Evolutionary conservation across 2,113 vertebrate species (phyloP).

Genomic region (Synodontis membranacea): DNA sequence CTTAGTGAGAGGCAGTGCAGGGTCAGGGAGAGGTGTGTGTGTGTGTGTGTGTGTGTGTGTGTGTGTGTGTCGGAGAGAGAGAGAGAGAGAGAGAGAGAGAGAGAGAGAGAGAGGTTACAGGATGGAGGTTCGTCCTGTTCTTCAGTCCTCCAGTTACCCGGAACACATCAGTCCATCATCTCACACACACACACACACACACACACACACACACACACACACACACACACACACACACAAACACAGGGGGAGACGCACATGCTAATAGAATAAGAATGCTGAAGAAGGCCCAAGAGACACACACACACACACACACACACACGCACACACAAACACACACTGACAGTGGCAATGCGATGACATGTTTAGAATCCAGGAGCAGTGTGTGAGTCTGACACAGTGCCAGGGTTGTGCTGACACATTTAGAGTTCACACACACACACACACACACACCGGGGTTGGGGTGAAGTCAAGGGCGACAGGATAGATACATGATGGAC

Average conservation of each 20-base stretch:
- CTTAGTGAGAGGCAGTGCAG: slow-evolving; percentile 48
- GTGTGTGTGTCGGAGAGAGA: slow-evolving; percentile 48
- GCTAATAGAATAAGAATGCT: slow-evolving; percentile 27
- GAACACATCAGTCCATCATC: slow-evolving; percentile 76
- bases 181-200: slow-evolving; percentile 31
- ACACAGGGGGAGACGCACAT: slow-evolving; percentile 35
- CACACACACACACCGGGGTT: slow-evolving; percentile 49
- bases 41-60: slow-evolving; percentile 34
- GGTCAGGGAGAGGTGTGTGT: slow-evolving; percentile 59
- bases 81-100: slow-evolving; percentile 10
- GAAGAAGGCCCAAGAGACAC: neutral
- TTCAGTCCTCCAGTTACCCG: slow-evolving; percentile 64
- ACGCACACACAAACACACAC: slow-evolving; percentile 16
- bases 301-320: slow-evolving; percentile 19
- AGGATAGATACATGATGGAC: slow-evolving; percentile 66
- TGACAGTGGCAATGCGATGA: slow-evolving; percentile 54
- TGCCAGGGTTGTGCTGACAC: slow-evolving; percentile 62
- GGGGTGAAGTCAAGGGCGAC: slow-evolving; percentile 66
- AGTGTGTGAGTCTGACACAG: slow-evolving; percentile 38
- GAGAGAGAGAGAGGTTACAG: slow-evolving; percentile 54
- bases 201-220: slow-evolving; percentile 38
- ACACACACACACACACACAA: slow-evolving; percentile 28
- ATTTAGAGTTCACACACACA: slow-evolving; percentile 59
- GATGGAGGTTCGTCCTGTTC: slow-evolving; percentile 64
- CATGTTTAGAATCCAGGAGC: slow-evolving; percentile 51